Evolutionary conservation across 2,113 vertebrate genomes (phyloP).

Genomic region (Pachycephala philippinensis): DNA sequence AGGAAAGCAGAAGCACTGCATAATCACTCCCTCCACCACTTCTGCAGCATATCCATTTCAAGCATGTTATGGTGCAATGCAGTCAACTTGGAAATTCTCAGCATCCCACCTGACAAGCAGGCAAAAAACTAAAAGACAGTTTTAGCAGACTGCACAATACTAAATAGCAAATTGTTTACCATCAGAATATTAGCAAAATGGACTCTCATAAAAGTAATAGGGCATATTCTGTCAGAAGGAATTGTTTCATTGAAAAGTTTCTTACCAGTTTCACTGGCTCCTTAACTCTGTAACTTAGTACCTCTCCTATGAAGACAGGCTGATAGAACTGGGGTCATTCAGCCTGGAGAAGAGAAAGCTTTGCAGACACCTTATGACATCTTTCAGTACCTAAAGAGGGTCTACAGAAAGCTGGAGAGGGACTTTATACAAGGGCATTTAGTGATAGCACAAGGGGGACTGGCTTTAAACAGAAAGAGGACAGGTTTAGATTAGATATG

Average conservation of each 20-base stretch:
- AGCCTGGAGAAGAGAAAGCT: neutral
- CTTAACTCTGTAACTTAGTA: neutral
- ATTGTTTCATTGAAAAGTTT: neutral
- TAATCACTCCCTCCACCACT: neutral
- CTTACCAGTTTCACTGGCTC: neutral
- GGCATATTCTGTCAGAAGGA: neutral
- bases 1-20: neutral
- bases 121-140: neutral
- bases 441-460: neutral
- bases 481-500: neutral
- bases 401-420: neutral
- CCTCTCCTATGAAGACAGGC: neutral
- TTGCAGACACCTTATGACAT: neutral
- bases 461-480: neutral
- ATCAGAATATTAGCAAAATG: neutral
- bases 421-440: neutral
- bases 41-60: neutral
- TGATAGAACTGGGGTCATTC: neutral
- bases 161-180: neutral
- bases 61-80: accelerated
- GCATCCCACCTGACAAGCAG: neutral
- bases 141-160: neutral
- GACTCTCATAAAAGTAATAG: neutral
- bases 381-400: neutral
- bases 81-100: neutral